Conservation (phyloP, 1,140 invertebrate species). For the Diachasma alloeum region DNA sequence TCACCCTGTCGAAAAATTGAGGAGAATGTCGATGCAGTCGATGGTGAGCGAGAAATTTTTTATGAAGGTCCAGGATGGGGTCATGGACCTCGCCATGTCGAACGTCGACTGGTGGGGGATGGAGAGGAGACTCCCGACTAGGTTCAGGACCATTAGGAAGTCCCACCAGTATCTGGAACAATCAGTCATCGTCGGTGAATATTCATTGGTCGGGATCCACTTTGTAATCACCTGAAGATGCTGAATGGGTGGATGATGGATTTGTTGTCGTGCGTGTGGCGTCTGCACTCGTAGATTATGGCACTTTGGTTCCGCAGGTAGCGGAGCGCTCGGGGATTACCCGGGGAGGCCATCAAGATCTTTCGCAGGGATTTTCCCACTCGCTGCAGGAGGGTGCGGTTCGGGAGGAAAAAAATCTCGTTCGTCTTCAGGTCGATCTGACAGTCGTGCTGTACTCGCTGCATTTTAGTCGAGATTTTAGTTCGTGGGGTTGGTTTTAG, state of each 20-base stretch:
- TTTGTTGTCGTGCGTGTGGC: conserved; percentile 43
- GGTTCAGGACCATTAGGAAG: conserved; percentile 45
- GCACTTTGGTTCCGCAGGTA: conserved; percentile 52
- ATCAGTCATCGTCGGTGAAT: conserved; percentile 18
- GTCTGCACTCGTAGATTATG: conserved; percentile 48
- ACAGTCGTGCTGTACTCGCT: conserved; percentile 43
- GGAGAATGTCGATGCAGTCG: conserved; percentile 47
- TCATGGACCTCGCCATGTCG: conserved; percentile 31
- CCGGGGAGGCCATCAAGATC: conserved; percentile 46
- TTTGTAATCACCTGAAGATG: conserved; percentile 49
- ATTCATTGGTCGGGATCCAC: background rate
- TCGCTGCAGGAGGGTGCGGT: conserved; percentile 28
- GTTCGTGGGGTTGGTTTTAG: too few species aligned
- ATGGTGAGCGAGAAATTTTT: conserved; percentile 47
- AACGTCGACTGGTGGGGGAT: conserved; percentile 53
- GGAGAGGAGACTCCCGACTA: conserved; percentile 37
- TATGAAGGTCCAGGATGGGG: conserved; percentile 33
- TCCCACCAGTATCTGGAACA: conserved; percentile 49
- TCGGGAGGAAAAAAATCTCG: conserved; percentile 43
- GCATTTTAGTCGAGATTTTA: conserved; percentile 29
- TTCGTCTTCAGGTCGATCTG: conserved; percentile 35
- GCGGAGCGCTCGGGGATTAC: conserved; percentile 45
- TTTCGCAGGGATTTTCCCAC: conserved; percentile 26
- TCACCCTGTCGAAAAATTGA: conserved; percentile 58
- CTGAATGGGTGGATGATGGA: conserved; percentile 58